These are phyloP conservation scores for Palaemon carinicauda DNA, from an alignment of 1,140 invertebrate species.

Conservation along the genomic window DNA sequence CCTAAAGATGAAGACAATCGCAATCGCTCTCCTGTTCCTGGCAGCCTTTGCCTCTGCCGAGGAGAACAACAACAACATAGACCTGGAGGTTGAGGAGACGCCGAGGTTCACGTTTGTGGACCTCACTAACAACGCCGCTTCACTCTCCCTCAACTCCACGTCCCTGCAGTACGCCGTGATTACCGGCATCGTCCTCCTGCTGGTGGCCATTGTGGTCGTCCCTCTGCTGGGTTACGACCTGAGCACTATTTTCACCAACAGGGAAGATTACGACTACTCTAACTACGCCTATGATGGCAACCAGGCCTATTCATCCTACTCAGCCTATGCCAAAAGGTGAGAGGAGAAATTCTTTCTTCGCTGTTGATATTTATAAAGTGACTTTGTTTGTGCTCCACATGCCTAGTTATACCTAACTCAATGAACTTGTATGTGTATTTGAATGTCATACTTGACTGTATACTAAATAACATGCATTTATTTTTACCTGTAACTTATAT, in stretches of 20 bases:
- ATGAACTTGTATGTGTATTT: no score
- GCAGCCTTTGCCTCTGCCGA: conserved; percentile 13
- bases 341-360: neutral
- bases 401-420: no score
- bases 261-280: conserved; percentile 5
- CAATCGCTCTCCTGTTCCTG: conserved; percentile 11
- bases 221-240: conserved; percentile 21
- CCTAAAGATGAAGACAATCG: neutral
- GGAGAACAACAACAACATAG: neutral
- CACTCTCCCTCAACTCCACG: conserved; percentile 37
- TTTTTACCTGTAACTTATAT: no score
- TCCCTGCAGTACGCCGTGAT: conserved; percentile 32
- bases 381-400: no score
- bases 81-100: neutral
- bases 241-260: neutral
- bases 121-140: neutral
- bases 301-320: conserved; percentile 29
- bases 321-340: conserved; percentile 40
- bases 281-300: neutral
- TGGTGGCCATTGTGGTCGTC: conserved; percentile 15
- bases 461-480: no score
- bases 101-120: conserved; percentile 9
- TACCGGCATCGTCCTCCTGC: conserved; percentile 2
- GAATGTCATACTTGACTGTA: no score
- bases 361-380: neutral